Conservation (phyloP, 2,888 invertebrate genomes). For the Abscondita cerata region DNA sequence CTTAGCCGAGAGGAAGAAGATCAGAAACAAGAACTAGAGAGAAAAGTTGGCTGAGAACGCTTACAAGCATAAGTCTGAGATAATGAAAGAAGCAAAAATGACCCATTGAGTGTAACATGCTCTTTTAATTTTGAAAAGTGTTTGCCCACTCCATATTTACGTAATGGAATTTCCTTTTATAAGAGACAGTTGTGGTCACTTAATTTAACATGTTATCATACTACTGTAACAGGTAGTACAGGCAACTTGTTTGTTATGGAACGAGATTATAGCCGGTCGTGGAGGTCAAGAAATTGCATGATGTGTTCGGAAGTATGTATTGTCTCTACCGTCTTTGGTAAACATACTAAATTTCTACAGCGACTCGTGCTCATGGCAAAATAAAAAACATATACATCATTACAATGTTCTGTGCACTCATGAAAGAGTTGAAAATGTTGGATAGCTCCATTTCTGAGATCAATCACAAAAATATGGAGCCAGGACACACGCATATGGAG, state of each 20-base stretch:
- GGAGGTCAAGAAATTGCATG: slow-evolving; percentile 15
- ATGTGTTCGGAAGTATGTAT: not conserved
- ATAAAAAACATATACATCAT: not conserved
- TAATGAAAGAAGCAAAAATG: not conserved
- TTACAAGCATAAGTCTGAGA: not conserved
- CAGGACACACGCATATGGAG: slow-evolving; percentile 25
- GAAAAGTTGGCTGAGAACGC: not conserved
- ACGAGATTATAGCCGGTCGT: not conserved
- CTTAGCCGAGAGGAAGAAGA: not conserved
- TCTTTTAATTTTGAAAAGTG: slow-evolving; percentile 17
- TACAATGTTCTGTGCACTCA: not conserved
- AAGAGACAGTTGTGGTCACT: slow-evolving; percentile 6
- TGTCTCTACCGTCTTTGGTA: not conserved
- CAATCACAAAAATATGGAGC: slow-evolving; percentile 24
- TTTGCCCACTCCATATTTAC: slow-evolving; percentile 7
- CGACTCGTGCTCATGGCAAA: not conserved
- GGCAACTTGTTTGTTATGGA: not conserved
- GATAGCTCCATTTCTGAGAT: not conserved
- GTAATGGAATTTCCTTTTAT: slow-evolving; percentile 5
- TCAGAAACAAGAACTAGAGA: not conserved
- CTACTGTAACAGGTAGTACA: not conserved
- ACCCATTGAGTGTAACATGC: not conserved
- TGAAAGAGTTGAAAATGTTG: not conserved
- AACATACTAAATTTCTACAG: not conserved
- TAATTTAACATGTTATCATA: not conserved